Percentiles rank a stretch among this genome's conserved stretches.
Conservation (phyloP, 2,888 invertebrate genomes). For the Tetranychus piercei region DNA sequence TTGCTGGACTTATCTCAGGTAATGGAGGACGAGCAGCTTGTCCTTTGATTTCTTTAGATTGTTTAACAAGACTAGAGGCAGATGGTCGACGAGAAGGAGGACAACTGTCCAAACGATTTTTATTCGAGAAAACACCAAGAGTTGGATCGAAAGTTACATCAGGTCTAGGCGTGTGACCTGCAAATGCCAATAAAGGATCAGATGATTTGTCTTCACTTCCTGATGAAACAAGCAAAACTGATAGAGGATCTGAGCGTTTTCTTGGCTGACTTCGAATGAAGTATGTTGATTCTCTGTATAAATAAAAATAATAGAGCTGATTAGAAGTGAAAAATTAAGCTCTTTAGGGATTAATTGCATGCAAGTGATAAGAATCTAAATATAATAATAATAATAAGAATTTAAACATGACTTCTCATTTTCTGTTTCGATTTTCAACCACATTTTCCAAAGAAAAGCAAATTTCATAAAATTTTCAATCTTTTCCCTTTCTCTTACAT, state of each 20-base stretch:
- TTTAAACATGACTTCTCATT: too few species aligned
- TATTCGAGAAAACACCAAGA: not conserved
- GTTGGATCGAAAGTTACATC: not conserved
- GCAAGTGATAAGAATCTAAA: too few species aligned
- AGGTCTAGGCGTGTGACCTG: not conserved
- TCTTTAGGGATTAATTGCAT: too few species aligned
- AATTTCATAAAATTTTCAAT: too few species aligned
- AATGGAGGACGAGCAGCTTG: not conserved
- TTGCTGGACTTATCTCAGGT: not conserved
- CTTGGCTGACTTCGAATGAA: not conserved
- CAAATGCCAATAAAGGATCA: not conserved
- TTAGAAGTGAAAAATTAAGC: too few species aligned
- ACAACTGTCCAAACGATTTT: not conserved
- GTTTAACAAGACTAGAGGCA: not conserved
- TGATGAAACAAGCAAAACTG: not conserved
- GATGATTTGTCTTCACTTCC: constrained; percentile 5
- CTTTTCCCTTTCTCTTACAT: too few species aligned
- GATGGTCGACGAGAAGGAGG: not conserved
- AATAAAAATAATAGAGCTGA: too few species aligned
- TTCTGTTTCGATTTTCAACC: too few species aligned
- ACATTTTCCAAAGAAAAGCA: too few species aligned
- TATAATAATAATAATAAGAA: too few species aligned
- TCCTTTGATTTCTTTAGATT: not conserved
- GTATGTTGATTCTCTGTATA: not conserved
- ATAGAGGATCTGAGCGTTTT: not conserved